A percentile compares a stretch with the other conserved stretches of the same genome.
phyloP scores from a whole-genome alignment of 2,113 vertebrate genomes.

The Prinia subflava region DNA sequence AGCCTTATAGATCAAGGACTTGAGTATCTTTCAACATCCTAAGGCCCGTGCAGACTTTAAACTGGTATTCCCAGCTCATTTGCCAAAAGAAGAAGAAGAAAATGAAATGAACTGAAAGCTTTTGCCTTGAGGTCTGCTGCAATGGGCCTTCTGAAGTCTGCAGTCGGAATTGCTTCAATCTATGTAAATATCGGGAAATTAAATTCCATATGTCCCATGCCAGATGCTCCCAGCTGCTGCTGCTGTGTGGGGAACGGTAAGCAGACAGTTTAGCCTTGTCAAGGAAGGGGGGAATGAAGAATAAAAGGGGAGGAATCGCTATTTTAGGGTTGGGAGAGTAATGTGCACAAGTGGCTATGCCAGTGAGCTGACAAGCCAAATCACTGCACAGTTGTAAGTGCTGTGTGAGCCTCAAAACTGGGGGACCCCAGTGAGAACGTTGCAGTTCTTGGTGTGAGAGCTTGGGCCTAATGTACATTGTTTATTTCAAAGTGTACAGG shows the following conservation, averaged over 20 bases:
- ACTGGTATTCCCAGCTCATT: conserved; percentile 65
- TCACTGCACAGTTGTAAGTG: conserved; percentile 29
- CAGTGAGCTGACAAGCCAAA: conserved; percentile 59
- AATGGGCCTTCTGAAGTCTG: conserved; percentile 66
- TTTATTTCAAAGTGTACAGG: conserved; percentile 46
- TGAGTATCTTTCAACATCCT: conserved; percentile 51
- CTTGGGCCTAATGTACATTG: background rate
- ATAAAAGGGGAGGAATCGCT: background rate
- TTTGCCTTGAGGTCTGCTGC: conserved; percentile 67
- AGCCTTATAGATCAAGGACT: conserved; percentile 56
- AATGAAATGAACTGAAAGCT: conserved; percentile 65
- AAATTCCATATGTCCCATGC: conserved; percentile 73
- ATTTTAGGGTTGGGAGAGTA: conserved; percentile 34
- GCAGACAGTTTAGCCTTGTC: conserved; percentile 58
- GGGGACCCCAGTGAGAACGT: background rate
- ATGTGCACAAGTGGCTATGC: conserved; percentile 16
- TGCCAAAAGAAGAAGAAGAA: conserved; percentile 45
- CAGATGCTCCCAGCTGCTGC: conserved; percentile 75
- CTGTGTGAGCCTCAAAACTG: conserved; percentile 9
- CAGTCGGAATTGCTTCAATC: conserved; percentile 72
- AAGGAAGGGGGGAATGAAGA: background rate
- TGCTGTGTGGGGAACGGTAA: conserved; percentile 64
- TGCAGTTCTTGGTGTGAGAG: background rate
- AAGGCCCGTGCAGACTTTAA: conserved; percentile 32
- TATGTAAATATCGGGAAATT: conserved; percentile 81